Evolutionary conservation across 1,140 invertebrate species (phyloP), one percentile per base, ranked within the genome.

Genomic region (Eubasilissa regina): DNA sequence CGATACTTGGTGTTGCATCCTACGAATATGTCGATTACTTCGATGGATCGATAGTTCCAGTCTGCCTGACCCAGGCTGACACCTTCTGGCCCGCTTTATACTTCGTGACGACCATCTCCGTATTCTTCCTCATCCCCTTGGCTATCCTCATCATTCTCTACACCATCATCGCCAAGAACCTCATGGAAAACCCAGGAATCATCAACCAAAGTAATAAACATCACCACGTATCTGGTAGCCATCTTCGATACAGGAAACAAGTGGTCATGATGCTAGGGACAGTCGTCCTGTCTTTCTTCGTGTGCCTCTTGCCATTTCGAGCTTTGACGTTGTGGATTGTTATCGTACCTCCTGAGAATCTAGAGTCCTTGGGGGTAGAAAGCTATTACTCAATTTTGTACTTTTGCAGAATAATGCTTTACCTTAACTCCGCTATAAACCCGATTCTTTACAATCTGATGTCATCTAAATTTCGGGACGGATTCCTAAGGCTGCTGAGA

Each of bases 371-470:
- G 81, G 95, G 95, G 19, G 87, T 95, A 83, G 94, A 96, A 79
- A 91, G 90, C 9, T 97, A 95, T 88, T 97, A 96, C 87, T 94
- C 93, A 85, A 89, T 97, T 64, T 90, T 97, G 11, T 97, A 96
- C 87, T 94, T 97, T 87, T 95, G 93, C 84, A 91, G 96, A 60
- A 92, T 97, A 35, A 95, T 97, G 94, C 87, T 96, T 15, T 97
- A 97, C 87, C 90, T 97, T 17, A 97, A 97, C 85, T 97, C 95
- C 6, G 95, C 95, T 25, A 93, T 97, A 76, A 97, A 97, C 88
- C 96, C 96, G 4, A 96, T 97, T 82, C 90, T 97, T 13, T 97
- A 97, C 87, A 96, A 95, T 86, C 89, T 96, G 12, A 96, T 96
- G 94, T 97, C 95, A n/a, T 95, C 95, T 0, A 97, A 97, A 87